A percentile compares a stretch with the other conserved stretches of the same genome.
These are phyloP conservation scores for Protobothrops mucrosquamatus DNA, from an alignment of 2,113 vertebrate species.

Conservation along the genomic window DNA sequence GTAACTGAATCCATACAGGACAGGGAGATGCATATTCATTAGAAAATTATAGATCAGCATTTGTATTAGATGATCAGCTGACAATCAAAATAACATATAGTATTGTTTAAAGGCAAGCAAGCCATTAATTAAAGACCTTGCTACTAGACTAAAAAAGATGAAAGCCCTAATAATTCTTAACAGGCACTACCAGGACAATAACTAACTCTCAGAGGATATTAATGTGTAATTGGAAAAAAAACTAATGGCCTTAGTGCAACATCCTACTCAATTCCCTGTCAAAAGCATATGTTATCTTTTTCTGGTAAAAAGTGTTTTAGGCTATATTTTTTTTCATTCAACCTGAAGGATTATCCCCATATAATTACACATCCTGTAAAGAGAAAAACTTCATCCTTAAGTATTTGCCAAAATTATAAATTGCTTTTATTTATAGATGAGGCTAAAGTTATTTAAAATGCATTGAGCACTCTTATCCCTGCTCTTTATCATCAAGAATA, in stretches of 20 bases:
- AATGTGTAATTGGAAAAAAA: conserved; percentile 31
- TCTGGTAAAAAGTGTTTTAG: conserved; percentile 21
- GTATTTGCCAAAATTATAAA: conserved; percentile 44
- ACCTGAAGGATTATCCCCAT: conserved; percentile 25
- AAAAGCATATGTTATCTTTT: conserved; percentile 40
- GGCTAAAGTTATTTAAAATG: conserved; percentile 48
- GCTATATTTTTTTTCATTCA: conserved; percentile 20
- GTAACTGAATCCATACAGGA: conserved; percentile 56
- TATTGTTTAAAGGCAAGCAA: conserved; percentile 55
- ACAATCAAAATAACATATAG: conserved; percentile 62
- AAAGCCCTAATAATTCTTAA: conserved; percentile 54
- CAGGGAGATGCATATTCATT: conserved; percentile 64
- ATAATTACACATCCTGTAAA: conserved; percentile 32
- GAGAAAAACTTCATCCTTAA: conserved; percentile 28
- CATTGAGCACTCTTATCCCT: conserved; percentile 28
- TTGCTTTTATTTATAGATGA: conserved; percentile 49
- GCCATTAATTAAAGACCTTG: conserved; percentile 62
- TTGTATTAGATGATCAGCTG: conserved; percentile 60
- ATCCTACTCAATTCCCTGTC: conserved; percentile 29
- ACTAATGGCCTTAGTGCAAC: conserved; percentile 32
- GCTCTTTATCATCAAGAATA: conserved; percentile 45
- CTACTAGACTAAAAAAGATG: conserved; percentile 47
- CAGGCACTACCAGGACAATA: conserved; percentile 49
- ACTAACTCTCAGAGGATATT: conserved; percentile 50
- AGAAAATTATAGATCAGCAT: conserved; percentile 62